Evolutionary conservation across 2,888 invertebrate species (phyloP).

Genomic region (Agrilus cyanescens): DNA sequence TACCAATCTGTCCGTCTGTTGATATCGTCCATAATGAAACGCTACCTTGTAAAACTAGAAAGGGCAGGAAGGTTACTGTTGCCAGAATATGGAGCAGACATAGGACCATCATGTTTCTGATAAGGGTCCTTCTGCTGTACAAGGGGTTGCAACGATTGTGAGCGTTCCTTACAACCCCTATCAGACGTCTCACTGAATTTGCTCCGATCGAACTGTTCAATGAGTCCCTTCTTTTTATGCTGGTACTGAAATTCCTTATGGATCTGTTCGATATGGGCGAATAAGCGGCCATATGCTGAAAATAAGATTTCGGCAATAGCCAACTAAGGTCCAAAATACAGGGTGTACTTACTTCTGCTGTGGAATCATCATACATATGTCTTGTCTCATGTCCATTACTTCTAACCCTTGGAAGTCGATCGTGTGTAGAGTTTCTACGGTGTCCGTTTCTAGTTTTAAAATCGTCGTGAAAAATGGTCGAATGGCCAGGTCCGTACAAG

Average conservation of each 20-base stretch:
- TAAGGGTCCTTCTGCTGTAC: conserved; percentile 39
- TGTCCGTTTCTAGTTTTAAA: no score
- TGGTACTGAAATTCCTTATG: conserved; percentile 37
- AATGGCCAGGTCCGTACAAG: not conserved
- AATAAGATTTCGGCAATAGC: conserved; percentile 11
- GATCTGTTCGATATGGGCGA: conserved; percentile 48
- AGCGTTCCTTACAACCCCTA: conserved; percentile 42
- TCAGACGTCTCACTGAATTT: conserved; percentile 61
- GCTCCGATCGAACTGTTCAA: conserved; percentile 63
- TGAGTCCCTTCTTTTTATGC: conserved; percentile 50
- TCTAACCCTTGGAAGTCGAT: no score
- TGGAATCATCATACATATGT: conserved; percentile 2
- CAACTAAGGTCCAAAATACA: conserved; percentile 13
- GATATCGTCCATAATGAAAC: conserved; percentile 38
- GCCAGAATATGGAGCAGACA: conserved; percentile 49
- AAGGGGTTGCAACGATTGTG: conserved; percentile 30
- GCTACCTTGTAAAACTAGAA: conserved; percentile 43
- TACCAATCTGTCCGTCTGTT: conserved; percentile 11
- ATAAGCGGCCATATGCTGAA: conserved; percentile 39
- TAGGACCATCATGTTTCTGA: conserved; percentile 42
- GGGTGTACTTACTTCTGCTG: conserved; percentile 7
- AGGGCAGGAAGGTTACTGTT: conserved; percentile 53
- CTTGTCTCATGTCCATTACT: no score
- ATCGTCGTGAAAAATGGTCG: no score
- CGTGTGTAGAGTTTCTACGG: no score